Conservation (phyloP, 2,888 invertebrate species). For the Frankliniella fusca region DNA sequence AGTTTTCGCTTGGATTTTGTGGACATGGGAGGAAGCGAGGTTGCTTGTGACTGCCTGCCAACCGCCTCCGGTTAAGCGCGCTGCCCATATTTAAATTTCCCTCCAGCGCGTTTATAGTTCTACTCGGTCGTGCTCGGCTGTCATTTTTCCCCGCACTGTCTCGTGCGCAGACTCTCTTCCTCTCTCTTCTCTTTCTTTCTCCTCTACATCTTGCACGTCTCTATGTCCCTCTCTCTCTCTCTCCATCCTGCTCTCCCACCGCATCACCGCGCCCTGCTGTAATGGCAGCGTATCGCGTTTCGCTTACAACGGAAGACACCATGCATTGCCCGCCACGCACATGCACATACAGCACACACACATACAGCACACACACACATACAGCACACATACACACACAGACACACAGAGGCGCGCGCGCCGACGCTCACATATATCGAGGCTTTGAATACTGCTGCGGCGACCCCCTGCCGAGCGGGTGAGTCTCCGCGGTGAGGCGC, state of each 20-base stretch:
- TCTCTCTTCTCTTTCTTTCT: background rate
- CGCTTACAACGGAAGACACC: slow-evolving; percentile 21
- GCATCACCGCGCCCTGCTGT: background rate
- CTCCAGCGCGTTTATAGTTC: too few species aligned
- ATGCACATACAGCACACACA: background rate
- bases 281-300: slow-evolving; percentile 22
- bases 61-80: too few species aligned
- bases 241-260: background rate
- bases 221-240: background rate
- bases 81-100: too few species aligned
- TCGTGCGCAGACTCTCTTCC: background rate
- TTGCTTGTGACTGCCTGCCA: too few species aligned
- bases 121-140: too few species aligned
- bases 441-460: slow-evolving; percentile 18
- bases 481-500: background rate
- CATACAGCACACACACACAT: background rate
- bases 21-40: too few species aligned
- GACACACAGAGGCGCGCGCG: too few species aligned
- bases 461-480: slow-evolving; percentile 10
- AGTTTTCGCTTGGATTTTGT: too few species aligned
- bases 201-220: background rate
- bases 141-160: background rate
- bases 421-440: background rate
- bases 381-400: too few species aligned
- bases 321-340: background rate